Base-by-base conservation (phyloP, 2,797 vertebrate species). In the Peromyscus attwateri region DNA sequence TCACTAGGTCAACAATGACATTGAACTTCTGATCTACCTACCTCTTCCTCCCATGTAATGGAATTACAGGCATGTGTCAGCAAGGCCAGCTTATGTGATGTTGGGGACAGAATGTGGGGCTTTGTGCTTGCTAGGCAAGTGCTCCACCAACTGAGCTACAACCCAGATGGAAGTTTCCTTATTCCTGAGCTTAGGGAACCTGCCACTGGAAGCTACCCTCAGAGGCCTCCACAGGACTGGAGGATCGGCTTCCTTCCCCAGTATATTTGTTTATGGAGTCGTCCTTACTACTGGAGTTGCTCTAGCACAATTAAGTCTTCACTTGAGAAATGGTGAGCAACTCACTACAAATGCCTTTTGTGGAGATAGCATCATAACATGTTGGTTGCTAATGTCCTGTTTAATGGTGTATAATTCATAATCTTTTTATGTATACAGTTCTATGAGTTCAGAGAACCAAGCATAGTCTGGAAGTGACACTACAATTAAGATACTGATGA, bases 371-470 rank as follows among this genome's bases (percentile, higher is more conserved):
- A 64, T 29, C 3, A 2, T 37, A 82, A 57, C 77, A 52, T 92
- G 31, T 83, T 85, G 79, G 40, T 81, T 88, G 46, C 37, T 87
- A 37, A 71, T 90, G 57, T 81, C 19, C 57, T 40, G 29, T 40
- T 89, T 77, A 82, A 91, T 34, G 70, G 87, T 60, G 62, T 60
- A 25, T 68, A 89, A 77, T 52, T 77, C 27, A n/a, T 43, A 43
- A 5, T 71, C 31, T 60, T 85, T 64, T 46, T 92, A 31, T 87
- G 9, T 49, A 13, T 37, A 91, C 0, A 29, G 9, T 77, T 90
- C 75, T 66, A 19, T 62, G 89, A 90, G 31, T 87, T 97, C 85
- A 82, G 60, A 92, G 34, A 92, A 82, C 37, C 21, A 84, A 80
- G 75, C 27, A 52, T 1, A 77, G 84, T 71, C 75, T 89, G 14